Base-by-base conservation (phyloP, 2,797 vertebrate genomes). In the Chromobotia macracanthus region DNA sequence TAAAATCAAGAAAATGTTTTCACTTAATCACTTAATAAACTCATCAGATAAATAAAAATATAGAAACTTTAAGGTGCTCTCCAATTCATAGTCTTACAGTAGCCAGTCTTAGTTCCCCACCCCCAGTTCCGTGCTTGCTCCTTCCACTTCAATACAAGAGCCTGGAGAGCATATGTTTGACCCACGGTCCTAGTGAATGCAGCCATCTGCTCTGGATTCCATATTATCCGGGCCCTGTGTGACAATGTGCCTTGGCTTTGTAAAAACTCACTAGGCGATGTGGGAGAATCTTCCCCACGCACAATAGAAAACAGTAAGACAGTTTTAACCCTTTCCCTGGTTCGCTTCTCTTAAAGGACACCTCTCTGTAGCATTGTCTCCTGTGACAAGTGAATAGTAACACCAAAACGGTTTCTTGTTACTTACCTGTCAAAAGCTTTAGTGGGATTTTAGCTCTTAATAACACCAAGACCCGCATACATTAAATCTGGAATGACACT, bases 101-200 rank as follows among this genome's bases (percentile, higher is more conserved):
- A 83, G 15, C 11, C 67, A 38, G 77, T 48, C 41, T 68, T 69
- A 71, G 67, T 13, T 51, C 78, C 63, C 70, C 55, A 72, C 72
- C 50, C 82, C 77, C 53, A 58, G 51, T 64, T 64, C 66, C 1
- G 19, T 19, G 35, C 48, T 55, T 8, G 19, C 48, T 48, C 15
- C 68, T 41, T 44, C 44, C 71, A 35, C 72, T 82, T 72, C 66
- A 84, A 72, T 75, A 50, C 58, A 31, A 75, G 68, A 63, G 84
- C 50, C 90, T 86, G 38, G 75, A 85, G 90, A 91, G 91, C 93
- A 93, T 93, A 92, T 92, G 93, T 91, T 79, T 91, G 91, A 92
- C 92, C 93, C 69, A 31, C 76, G 69, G 89, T 88, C 88, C 86
- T 84, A 84, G 84, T 93, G 92, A 94, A 94, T 94, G 82, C 91